Percentiles rank a stretch among this genome's conserved stretches.
Evolutionary conservation across 2,113 vertebrate species (phyloP).

Genomic region (Scomber scombrus): DNA sequence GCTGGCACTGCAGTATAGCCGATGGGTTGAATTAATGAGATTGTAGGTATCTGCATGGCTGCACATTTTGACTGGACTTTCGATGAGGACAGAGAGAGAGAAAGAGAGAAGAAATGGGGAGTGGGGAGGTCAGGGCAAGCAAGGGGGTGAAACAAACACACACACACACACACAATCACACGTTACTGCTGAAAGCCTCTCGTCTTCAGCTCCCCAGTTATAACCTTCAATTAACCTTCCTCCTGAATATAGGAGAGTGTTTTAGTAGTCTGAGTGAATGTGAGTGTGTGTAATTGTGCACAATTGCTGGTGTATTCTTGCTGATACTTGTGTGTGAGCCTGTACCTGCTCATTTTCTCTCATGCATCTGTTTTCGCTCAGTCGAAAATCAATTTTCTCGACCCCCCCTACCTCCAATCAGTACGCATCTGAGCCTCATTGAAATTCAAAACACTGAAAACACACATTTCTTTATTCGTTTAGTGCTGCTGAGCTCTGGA

Average conservation of each 20-base stretch:
- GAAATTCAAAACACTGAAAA: conserved; percentile 74
- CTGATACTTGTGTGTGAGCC: conserved; percentile 22
- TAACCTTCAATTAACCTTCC: conserved; percentile 86
- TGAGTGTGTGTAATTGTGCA: conserved; percentile 56
- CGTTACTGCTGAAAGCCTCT: conserved; percentile 61
- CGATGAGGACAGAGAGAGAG: conserved; percentile 51
- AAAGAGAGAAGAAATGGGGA: conserved; percentile 35
- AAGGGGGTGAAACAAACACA: conserved; percentile 38
- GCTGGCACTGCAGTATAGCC: conserved; percentile 64
- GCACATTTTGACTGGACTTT: conserved; percentile 81
- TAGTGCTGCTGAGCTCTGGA: conserved; percentile 50
- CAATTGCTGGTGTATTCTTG: conserved; percentile 53
- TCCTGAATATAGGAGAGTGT: conserved; percentile 70
- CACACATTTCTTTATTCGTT: conserved; percentile 72
- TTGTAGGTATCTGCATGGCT: conserved; percentile 83
- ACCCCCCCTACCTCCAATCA: conserved; percentile 26
- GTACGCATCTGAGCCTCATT: conserved; percentile 63
- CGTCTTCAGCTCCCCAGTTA: conserved; percentile 66
- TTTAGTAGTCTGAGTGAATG: conserved; percentile 61
- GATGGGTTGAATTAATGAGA: conserved; percentile 82
- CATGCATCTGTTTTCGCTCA: conserved; percentile 74
- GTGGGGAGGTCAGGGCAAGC: conserved; percentile 63
- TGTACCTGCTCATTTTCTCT: conserved; percentile 34
- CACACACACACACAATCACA: conserved; percentile 45
- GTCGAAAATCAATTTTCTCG: conserved; percentile 75